Conservation (phyloP, 2,888 invertebrate genomes). For the Dicyrtoma fusca region DNA sequence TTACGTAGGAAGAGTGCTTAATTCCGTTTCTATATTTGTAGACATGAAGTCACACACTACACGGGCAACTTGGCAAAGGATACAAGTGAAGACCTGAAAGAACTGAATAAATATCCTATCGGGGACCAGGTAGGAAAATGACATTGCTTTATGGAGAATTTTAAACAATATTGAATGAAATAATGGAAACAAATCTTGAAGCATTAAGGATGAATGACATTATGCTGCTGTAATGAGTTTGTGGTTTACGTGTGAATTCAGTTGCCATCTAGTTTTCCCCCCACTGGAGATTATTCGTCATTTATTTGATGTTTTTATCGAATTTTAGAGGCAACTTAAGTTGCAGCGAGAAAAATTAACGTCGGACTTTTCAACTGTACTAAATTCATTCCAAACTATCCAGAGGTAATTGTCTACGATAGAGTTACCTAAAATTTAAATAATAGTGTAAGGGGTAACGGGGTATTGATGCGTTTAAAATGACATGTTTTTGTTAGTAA, state of each 20-base stretch:
- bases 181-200: no score
- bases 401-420: slow-evolving; percentile 46
- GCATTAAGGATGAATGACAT: no score
- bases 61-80: slow-evolving; percentile 93
- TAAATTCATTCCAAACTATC: slow-evolving; percentile 80
- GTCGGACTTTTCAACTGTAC: slow-evolving; percentile 86
- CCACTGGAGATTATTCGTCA: no score
- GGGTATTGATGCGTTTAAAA: no score
- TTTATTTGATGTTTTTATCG: slow-evolving; percentile 7
- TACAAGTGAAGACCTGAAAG: slow-evolving; percentile 82
- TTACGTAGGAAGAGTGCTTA: background rate
- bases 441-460: no score
- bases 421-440: background rate
- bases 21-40: slow-evolving; percentile 63
- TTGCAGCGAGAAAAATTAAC: slow-evolving; percentile 86
- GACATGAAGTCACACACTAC: slow-evolving; percentile 92
- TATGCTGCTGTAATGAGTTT: background rate
- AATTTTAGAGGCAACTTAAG: slow-evolving; percentile 69
- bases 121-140: slow-evolving; percentile 29
- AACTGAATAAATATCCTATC: slow-evolving; percentile 66
- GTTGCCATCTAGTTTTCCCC: no score
- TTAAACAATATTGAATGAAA: no score
- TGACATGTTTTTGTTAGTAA: no score
- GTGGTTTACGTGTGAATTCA: background rate
- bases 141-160: no score